Conservation (phyloP, 2,888 invertebrate species). For the Plagodis pulveraria region DNA sequence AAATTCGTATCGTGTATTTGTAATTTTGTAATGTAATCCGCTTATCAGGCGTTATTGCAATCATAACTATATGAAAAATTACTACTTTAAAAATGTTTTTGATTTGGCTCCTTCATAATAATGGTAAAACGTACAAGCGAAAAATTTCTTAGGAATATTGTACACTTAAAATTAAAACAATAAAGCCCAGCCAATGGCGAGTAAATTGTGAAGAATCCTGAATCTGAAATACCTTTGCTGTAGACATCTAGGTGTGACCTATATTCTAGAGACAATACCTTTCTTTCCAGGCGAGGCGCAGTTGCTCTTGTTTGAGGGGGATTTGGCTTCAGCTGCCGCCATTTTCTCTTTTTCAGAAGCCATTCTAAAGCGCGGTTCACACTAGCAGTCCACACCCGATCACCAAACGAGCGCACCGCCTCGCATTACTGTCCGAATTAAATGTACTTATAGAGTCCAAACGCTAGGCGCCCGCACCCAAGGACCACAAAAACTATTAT, state of each 20-base stretch:
- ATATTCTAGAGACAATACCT: slow-evolving; percentile 59
- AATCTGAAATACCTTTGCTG: no score
- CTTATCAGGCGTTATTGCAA: no score
- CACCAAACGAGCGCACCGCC: slow-evolving; percentile 60
- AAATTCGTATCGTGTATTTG: no score
- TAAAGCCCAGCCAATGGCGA: no score
- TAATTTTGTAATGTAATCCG: no score
- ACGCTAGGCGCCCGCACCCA: slow-evolving; percentile 55
- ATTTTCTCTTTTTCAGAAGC: slow-evolving; percentile 80
- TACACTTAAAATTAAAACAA: no score
- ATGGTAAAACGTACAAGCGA: no score
- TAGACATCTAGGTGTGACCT: slow-evolving; percentile 11
- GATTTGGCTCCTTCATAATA: no score
- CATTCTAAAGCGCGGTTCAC: slow-evolving; percentile 63
- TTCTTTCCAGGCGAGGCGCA: slow-evolving; percentile 81
- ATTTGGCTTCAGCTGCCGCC: slow-evolving; percentile 76
- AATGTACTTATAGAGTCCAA: slow-evolving; percentile 24
- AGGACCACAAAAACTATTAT: slow-evolving; percentile 46
- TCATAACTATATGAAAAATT: no score
- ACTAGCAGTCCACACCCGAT: slow-evolving; percentile 53
- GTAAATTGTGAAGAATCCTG: no score
- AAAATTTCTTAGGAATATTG: no score
- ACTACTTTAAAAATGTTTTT: no score
- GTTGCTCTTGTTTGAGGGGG: slow-evolving; percentile 78
- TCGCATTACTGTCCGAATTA: slow-evolving; percentile 66